These are phyloP conservation scores for Heloderma charlesbogerti DNA, from an alignment of 2,113 vertebrate genomes.

Conservation along the genomic window DNA sequence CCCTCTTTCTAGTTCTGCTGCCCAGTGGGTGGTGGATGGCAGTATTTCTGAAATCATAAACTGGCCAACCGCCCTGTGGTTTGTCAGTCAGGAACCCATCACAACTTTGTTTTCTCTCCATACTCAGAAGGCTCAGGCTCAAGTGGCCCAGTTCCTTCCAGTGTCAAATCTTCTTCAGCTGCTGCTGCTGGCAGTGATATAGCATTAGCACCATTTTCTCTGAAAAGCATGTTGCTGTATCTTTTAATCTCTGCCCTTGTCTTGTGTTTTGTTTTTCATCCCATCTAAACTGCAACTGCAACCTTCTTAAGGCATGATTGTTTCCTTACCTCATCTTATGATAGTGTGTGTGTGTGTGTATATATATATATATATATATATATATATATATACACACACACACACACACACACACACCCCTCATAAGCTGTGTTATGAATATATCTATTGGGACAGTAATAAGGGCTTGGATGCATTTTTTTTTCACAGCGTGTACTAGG, in stretches of 20 bases:
- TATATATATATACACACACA: too few species aligned
- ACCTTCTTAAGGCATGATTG: background rate
- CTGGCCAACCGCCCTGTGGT: background rate
- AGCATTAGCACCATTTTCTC: background rate
- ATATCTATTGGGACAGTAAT: background rate
- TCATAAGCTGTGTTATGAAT: background rate
- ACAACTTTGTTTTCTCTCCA: background rate
- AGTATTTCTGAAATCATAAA: background rate
- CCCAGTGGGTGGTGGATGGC: background rate
- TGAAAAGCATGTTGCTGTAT: background rate
- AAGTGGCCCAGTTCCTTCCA: too few species aligned
- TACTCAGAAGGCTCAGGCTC: background rate
- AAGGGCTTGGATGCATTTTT: slow-evolving; percentile 26
- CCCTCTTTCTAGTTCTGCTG: background rate
- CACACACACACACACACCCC: background rate
- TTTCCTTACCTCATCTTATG: background rate
- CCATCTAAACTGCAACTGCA: background rate
- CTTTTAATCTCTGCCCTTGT: background rate
- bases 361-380: background rate
- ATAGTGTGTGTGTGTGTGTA: background rate
- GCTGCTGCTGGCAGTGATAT: too few species aligned
- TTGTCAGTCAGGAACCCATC: background rate
- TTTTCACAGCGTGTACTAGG: slow-evolving; percentile 47
- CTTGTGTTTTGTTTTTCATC: background rate
- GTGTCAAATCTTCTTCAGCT: background rate